These are phyloP conservation scores for Drosophila meridionalis DNA, from an alignment of 2,888 invertebrate genomes.

Conservation along the genomic window DNA sequence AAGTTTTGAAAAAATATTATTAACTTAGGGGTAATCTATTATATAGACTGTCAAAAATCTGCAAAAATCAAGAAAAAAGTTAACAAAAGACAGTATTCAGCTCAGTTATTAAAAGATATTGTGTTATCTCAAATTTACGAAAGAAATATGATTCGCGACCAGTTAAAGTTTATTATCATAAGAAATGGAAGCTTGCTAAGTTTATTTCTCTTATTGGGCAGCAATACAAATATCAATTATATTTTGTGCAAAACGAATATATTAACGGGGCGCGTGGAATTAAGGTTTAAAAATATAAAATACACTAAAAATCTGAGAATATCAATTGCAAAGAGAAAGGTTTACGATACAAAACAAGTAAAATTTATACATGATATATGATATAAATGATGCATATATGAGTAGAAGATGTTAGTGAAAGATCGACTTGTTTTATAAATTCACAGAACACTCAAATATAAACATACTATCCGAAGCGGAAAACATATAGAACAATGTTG, in stretches of 20 bases:
- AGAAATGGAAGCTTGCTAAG: background rate
- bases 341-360: no score
- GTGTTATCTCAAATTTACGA: background rate
- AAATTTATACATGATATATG: no score
- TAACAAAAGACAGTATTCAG: background rate
- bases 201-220: background rate
- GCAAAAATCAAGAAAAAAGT: no score
- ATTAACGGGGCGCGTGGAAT: background rate
- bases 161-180: background rate
- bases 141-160: background rate
- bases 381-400: background rate
- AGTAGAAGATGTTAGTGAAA: no score
- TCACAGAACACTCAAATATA: no score
- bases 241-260: background rate
- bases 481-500: no score
- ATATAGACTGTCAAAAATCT: no score
- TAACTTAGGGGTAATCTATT: no score
- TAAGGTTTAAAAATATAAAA: background rate
- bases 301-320: background rate
- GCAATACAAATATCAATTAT: background rate
- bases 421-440: no score
- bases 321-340: no score
- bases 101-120: background rate
- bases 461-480: no score
- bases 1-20: background rate